Conservation (phyloP, 2,797 vertebrate species). For the Bradypodion ventrale region DNA sequence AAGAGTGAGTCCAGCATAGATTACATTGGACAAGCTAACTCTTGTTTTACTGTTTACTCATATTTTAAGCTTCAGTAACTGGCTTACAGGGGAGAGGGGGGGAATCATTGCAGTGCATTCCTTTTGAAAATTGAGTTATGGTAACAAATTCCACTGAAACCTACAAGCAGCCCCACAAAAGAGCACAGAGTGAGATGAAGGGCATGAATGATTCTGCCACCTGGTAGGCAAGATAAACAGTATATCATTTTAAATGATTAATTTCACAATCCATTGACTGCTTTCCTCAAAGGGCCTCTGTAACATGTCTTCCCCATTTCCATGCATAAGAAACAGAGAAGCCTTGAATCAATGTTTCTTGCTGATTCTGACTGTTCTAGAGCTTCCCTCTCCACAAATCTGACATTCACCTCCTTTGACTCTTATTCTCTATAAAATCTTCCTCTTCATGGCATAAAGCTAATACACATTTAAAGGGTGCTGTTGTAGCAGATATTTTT, state of each 20-base stretch:
- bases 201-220: conserved; percentile 24
- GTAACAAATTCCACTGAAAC: conserved; percentile 43
- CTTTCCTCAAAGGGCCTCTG: not conserved
- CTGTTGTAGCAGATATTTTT: not conserved
- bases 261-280: conserved; percentile 29
- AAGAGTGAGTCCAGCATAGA: conserved; percentile 13
- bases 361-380: not conserved
- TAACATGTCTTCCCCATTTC: not conserved
- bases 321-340: not conserved
- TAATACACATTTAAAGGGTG: not conserved
- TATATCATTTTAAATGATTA: conserved; percentile 18
- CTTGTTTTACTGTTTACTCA: conserved; percentile 30
- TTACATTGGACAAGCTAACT: conserved; percentile 25
- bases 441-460: not conserved
- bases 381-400: not conserved
- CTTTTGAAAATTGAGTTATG: conserved; percentile 30
- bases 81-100: not conserved
- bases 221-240: conserved; percentile 24
- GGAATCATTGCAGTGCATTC: conserved; percentile 31
- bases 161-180: conserved; percentile 21
- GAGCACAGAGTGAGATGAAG: not conserved
- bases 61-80: conserved; percentile 13
- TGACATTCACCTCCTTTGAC: not conserved
- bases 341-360: not conserved
- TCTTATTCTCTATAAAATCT: not conserved